Evolutionary conservation across 2,888 invertebrate genomes (phyloP).

Genomic region (Gortyna flavago): DNA sequence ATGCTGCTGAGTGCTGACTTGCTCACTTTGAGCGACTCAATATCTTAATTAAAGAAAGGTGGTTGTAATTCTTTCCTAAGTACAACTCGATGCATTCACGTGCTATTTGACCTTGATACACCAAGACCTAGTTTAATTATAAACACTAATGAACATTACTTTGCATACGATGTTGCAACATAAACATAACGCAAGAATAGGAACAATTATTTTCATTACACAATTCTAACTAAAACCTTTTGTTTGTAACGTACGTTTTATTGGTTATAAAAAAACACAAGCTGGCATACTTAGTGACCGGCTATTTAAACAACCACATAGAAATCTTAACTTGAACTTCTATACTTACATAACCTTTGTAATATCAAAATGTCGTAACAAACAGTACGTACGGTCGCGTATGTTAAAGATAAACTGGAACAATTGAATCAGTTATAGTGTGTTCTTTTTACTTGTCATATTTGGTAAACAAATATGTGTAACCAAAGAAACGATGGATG

Average conservation of each 20-base stretch:
- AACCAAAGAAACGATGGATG: too few species aligned
- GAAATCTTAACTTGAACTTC: conserved; percentile 53
- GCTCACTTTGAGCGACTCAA: not conserved
- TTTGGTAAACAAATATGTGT: not conserved
- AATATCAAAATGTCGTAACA: conserved; percentile 43
- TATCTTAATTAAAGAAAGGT: not conserved
- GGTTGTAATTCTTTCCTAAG: not conserved
- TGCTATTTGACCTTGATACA: conserved; percentile 22
- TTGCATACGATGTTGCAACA: conserved; percentile 29
- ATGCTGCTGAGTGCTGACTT: too few species aligned
- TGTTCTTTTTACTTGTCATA: not conserved
- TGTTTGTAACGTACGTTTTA: conserved; percentile 28
- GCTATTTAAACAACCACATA: conserved; percentile 28
- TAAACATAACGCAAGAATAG: conserved; percentile 33
- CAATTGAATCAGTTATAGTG: conserved; percentile 12
- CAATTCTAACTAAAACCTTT: conserved; percentile 32
- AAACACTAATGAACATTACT: conserved; percentile 34
- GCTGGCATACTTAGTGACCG: conserved; percentile 18
- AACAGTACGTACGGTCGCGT: not conserved
- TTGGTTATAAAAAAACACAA: conserved; percentile 38
- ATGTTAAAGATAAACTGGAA: conserved; percentile 2
- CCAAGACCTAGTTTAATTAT: conserved; percentile 29
- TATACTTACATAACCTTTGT: conserved; percentile 31
- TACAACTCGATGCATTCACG: conserved; percentile 2
- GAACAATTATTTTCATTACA: conserved; percentile 42